Evolutionary conservation across 1,140 invertebrate species (phyloP), one percentile per base, ranked within the genome.

Genomic region (Popillia japonica): DNA sequence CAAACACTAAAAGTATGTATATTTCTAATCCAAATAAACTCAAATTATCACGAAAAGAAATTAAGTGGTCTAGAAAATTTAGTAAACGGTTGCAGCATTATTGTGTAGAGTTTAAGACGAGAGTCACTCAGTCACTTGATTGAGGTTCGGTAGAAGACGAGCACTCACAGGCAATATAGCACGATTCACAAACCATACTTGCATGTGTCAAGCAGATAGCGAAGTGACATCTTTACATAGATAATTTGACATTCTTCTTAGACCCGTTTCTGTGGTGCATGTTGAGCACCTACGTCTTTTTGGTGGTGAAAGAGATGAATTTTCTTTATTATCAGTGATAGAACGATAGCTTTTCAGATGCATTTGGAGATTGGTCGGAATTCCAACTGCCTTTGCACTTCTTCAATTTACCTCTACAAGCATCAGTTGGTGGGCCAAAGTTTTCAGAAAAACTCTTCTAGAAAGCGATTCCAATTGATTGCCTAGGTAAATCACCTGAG

Each of bases 391-490:
- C 48, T 79, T 73, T 8, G 23, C 34, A 75, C 76, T 77, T 73
- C 76, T 78, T 80, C 77, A 20, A 72, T 27, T 64, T 68, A 79
- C 14, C 11, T 78, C 34, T 72, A 6, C 59, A 59, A 77, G 4
- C n/a, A 48, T 23, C 75, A 75, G 17, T 78, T 59, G 68, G 17
- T 78, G 72, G 23, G 27, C 48, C 48, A 79, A 77, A n/a, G 20
- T 34, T 79, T 79, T 79, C 22, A 79, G 64, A 40, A 79, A 78
- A 40, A 73, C 9, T 78, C 76, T 78, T 75, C 79, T 61, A 17
- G 40, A 23, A 9, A 75, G 55, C 59, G 42, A 9, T 78, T 76
- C 48, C 23, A 78, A 23, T 78, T 76, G n/a, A 72, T 80, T 80
- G 17, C 77, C 77, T 75, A 55, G 14, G 14, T 55, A 55, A 17